Conservation (phyloP, 1,140 invertebrate species). For the Chionoecetes opilio region DNA sequence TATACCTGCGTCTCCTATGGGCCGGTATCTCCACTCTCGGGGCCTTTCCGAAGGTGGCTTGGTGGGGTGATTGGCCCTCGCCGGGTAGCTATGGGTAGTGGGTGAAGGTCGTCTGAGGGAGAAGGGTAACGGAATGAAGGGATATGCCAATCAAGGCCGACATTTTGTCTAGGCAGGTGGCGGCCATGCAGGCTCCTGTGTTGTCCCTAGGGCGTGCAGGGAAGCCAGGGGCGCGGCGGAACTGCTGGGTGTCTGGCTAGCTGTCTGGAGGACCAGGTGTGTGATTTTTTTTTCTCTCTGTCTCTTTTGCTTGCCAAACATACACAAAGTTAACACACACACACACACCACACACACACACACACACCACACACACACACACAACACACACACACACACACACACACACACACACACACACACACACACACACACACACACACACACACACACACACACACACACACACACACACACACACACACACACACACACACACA, state of each 20-base stretch:
- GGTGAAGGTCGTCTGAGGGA: slow-evolving; percentile 9
- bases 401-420: no score
- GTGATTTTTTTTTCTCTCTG: not conserved
- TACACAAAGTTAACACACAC: no score
- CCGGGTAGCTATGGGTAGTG: not conserved
- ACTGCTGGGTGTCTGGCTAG: not conserved
- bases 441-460: no score
- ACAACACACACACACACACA: no score
- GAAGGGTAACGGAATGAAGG: slow-evolving; percentile 15
- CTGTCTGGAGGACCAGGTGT: not conserved
- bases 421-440: no score
- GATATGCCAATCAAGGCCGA: not conserved
- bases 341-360: no score
- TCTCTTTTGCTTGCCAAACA: no score
- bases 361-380: no score
- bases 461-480: no score
- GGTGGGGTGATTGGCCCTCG: not conserved
- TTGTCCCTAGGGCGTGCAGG: not conserved
- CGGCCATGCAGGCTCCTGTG: not conserved
- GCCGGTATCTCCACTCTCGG: not conserved
- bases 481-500: no score
- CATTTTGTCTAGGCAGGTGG: not conserved
- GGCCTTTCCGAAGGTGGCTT: not conserved
- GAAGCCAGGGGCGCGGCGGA: no score
- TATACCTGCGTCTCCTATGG: not conserved